These are phyloP conservation scores for Epinotia demarniana DNA, from an alignment of 2,888 invertebrate species.

Conservation along the genomic window DNA sequence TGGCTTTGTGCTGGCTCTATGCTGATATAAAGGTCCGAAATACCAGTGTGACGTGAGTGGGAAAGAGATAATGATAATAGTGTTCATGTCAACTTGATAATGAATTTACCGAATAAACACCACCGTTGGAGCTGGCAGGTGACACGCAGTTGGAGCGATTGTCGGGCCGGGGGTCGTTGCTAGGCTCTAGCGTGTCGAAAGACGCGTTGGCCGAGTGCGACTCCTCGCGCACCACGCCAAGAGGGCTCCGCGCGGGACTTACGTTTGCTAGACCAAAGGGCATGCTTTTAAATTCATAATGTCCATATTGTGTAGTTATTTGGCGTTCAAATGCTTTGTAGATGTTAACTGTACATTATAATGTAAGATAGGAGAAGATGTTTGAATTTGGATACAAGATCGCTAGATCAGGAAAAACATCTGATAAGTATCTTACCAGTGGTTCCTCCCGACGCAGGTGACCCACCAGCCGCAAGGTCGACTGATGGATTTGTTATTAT, in stretches of 20 bases:
- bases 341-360: too few relatives aligned
- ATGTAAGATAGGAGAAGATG: too few relatives aligned
- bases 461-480: constrained; percentile 83
- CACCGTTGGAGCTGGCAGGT: constrained; percentile 96
- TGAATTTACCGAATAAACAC: constrained; percentile 91
- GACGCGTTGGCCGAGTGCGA: constrained; percentile 79
- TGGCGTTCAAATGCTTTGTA: too few relatives aligned
- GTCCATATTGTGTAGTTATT: background rate
- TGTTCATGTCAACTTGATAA: background rate
- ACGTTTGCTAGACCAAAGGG: constrained; percentile 69
- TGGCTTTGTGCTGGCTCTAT: too few relatives aligned
- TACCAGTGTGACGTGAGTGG: too few relatives aligned
- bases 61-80: background rate
- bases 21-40: too few relatives aligned
- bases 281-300: background rate
- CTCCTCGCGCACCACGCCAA: constrained; percentile 87
- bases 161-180: constrained; percentile 73
- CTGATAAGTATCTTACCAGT: constrained; percentile 62
- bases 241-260: constrained; percentile 77
- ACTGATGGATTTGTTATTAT: constrained; percentile 90
- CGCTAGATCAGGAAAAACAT: background rate
- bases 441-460: constrained; percentile 76
- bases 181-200: constrained; percentile 79
- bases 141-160: constrained; percentile 89
- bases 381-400: too few relatives aligned